These are phyloP conservation scores for Lepetodrilus schrolli DNA, from an alignment of 2,888 invertebrate species.

Conservation along the genomic window DNA sequence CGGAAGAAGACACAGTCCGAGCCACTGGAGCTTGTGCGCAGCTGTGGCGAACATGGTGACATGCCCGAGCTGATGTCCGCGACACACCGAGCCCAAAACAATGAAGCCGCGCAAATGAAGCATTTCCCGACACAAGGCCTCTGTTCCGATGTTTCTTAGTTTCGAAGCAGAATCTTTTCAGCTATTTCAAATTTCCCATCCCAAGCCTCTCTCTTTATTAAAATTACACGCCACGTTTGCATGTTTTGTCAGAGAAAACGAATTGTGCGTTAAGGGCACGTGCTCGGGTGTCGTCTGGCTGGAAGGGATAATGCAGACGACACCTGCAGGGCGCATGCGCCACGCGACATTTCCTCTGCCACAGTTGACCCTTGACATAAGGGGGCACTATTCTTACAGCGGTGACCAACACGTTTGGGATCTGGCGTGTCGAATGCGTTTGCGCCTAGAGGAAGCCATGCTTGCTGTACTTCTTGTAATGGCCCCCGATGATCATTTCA, in stretches of 20 bases:
- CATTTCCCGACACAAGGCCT: not conserved
- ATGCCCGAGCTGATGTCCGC: not conserved
- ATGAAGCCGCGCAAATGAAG: conserved; percentile 1
- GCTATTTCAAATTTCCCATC: not conserved
- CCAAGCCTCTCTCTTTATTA: conserved; percentile 20
- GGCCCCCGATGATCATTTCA: conserved; percentile 23
- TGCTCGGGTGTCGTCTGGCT: conserved; percentile 8
- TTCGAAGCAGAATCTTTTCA: not conserved
- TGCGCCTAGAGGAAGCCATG: not conserved
- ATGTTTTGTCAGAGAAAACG: conserved; percentile 15
- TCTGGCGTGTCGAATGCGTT: conserved; percentile 2
- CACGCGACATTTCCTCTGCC: conserved; percentile 23
- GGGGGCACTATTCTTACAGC: not conserved
- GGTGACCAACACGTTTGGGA: conserved; percentile 16
- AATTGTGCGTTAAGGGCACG: conserved; percentile 25
- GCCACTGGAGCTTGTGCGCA: not conserved
- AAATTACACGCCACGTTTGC: conserved; percentile 20
- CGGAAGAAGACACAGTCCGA: conserved; percentile 1
- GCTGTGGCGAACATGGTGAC: conserved; percentile 1
- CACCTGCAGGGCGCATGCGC: conserved; percentile 26
- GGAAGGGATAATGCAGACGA: conserved; percentile 11
- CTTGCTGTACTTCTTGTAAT: conserved; percentile 14
- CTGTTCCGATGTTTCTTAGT: not conserved
- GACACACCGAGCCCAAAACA: not conserved
- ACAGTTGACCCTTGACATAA: conserved; percentile 14